phyloP scores from a whole-genome alignment of 2,888 invertebrate genomes.

The Cosmorhoe ocellata region DNA sequence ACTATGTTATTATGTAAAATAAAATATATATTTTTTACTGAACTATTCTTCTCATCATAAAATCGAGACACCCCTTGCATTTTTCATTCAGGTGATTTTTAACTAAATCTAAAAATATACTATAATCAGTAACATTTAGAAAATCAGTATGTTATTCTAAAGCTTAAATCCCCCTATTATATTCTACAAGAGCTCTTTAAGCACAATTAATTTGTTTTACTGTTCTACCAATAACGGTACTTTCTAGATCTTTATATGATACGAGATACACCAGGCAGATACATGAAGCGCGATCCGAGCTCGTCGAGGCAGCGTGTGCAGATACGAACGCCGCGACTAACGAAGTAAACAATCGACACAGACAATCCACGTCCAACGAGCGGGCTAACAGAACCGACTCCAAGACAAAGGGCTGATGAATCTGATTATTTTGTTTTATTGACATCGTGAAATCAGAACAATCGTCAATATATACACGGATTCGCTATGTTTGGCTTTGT shows the following conservation, averaged over 20 bases:
- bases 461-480: conserved; percentile 36
- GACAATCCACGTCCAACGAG: conserved; percentile 63
- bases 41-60: no score
- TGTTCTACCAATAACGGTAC: no score
- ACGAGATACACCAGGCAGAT: not conserved
- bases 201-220: no score
- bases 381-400: conserved; percentile 53
- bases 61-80: no score
- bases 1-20: no score
- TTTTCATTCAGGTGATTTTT: no score
- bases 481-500: conserved; percentile 14
- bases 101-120: no score
- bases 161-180: no score
- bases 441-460: conserved; percentile 53
- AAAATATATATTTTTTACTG: no score
- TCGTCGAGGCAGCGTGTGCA: conserved; percentile 57
- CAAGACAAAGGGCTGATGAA: conserved; percentile 72
- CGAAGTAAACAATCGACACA: conserved; percentile 78
- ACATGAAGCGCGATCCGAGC: conserved; percentile 54
- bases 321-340: conserved; percentile 60
- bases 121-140: no score
- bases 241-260: not conserved
- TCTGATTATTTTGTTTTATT: conserved; percentile 66
- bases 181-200: no score
- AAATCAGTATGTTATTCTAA: no score